Evolutionary conservation across 2,113 vertebrate species (phyloP).

Genomic region (Embiotoca jacksoni): DNA sequence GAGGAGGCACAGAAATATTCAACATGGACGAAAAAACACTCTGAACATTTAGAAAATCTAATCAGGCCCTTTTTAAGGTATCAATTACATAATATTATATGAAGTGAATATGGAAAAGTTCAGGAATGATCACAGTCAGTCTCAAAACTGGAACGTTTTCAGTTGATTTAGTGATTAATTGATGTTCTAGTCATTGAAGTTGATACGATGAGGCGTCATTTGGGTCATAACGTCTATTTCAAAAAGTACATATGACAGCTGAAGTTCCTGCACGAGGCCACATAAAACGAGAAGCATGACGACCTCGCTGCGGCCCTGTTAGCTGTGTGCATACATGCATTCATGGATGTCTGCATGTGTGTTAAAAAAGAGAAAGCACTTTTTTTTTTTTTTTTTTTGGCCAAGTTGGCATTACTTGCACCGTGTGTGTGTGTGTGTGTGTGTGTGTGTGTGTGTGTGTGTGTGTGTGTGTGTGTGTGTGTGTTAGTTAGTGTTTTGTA

Average conservation of each 20-base stretch:
- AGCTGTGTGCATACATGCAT: slow-evolving; percentile 17
- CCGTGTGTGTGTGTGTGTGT: slow-evolving; percentile 28
- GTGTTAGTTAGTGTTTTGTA: slow-evolving; percentile 85
- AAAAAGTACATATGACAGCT: background rate
- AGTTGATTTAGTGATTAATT: slow-evolving; percentile 2
- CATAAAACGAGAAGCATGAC: slow-evolving; percentile 4
- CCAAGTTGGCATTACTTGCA: slow-evolving; percentile 86
- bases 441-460: slow-evolving; percentile 20
- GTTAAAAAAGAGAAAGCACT: slow-evolving; percentile 58
- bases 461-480: slow-evolving; percentile 31
- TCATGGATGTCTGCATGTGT: slow-evolving; percentile 59
- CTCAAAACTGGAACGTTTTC: background rate
- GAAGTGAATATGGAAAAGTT: background rate
- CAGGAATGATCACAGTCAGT: background rate
- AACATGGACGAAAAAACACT: slow-evolving; percentile 7
- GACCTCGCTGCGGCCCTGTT: background rate
- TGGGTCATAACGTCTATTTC: slow-evolving; percentile 12
- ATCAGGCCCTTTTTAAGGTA: too few species aligned
- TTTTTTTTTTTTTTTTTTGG: slow-evolving; percentile 78
- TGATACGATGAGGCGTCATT: background rate
- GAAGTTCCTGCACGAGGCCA: background rate
- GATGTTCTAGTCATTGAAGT: background rate
- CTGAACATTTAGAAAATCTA: too few species aligned
- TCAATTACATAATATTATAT: too few species aligned
- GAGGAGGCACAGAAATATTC: slow-evolving; percentile 11